Evolutionary conservation across 2,797 vertebrate species (phyloP).

Genomic region (Sternotherus odoratus): DNA sequence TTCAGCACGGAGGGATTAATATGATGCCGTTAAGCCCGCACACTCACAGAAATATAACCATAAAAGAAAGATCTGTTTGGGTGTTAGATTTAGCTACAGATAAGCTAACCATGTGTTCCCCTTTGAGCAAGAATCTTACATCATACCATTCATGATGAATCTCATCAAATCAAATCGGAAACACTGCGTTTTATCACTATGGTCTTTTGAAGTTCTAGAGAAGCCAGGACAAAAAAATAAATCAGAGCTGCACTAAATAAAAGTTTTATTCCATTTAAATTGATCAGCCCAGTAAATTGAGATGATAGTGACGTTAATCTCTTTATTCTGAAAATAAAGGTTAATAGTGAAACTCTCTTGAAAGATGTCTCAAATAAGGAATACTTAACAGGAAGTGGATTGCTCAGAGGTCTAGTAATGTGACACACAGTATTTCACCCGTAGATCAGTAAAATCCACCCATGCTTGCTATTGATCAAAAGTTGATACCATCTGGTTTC

Average conservation of each 20-base stretch:
- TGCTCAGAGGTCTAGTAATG: not conserved
- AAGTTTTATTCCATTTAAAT: slow-evolving; percentile 33
- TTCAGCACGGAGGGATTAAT: not conserved
- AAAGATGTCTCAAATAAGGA: slow-evolving; percentile 10
- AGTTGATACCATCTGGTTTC: not conserved
- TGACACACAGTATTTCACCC: not conserved
- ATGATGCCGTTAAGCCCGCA: not conserved
- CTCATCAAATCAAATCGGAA: slow-evolving; percentile 1
- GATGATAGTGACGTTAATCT: not conserved
- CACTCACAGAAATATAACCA: not conserved
- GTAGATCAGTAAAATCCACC: not conserved
- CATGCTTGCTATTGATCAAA: not conserved
- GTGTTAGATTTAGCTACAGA: not conserved
- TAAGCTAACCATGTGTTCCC: not conserved
- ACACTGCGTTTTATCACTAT: not conserved
- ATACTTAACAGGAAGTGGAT: not conserved
- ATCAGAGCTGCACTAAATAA: not conserved
- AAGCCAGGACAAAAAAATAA: not conserved
- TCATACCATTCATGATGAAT: not conserved
- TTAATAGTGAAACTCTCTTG: not conserved
- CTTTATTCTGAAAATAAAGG: not conserved
- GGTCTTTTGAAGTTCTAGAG: not conserved
- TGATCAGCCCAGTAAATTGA: not conserved
- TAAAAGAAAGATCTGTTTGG: not conserved
- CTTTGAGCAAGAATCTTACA: not conserved